These are phyloP conservation scores for Saccostrea glomerata DNA, from an alignment of 1,140 invertebrate genomes.

Conservation along the genomic window DNA sequence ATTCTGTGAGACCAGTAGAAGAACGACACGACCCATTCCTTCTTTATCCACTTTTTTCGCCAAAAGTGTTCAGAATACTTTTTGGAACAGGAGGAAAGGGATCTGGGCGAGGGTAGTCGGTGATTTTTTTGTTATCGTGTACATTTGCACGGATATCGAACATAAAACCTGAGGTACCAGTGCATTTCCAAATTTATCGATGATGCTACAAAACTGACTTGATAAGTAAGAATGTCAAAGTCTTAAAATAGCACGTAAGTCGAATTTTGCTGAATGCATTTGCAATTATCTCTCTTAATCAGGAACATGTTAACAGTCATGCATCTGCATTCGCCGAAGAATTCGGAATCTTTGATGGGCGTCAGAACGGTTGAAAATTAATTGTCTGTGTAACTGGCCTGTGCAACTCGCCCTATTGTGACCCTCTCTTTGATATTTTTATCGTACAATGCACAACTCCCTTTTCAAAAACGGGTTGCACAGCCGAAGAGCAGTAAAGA, in stretches of 20 bases:
- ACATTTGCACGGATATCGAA: neutral
- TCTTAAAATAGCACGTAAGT: constrained; percentile 23
- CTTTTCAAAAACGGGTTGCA: neutral
- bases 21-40: neutral
- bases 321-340: constrained; percentile 34
- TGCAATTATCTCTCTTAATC: constrained; percentile 36
- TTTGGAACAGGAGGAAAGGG: neutral
- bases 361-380: constrained; percentile 22
- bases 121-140: neutral
- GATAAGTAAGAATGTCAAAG: constrained; percentile 38
- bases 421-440: constrained; percentile 15
- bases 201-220: constrained; percentile 24
- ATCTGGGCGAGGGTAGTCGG: neutral
- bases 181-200: constrained; percentile 36
- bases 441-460: constrained; percentile 29
- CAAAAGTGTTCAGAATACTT: constrained; percentile 9
- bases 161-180: constrained; percentile 5
- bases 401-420: neutral
- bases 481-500: neutral
- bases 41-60: constrained; percentile 7
- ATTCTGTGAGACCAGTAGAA: neutral
- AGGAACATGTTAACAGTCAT: constrained; percentile 33
- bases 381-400: constrained; percentile 24
- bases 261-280: constrained; percentile 27
- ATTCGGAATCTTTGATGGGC: constrained; percentile 21